Conservation (phyloP, 1,140 invertebrate species). For the Lethrus apterus region DNA sequence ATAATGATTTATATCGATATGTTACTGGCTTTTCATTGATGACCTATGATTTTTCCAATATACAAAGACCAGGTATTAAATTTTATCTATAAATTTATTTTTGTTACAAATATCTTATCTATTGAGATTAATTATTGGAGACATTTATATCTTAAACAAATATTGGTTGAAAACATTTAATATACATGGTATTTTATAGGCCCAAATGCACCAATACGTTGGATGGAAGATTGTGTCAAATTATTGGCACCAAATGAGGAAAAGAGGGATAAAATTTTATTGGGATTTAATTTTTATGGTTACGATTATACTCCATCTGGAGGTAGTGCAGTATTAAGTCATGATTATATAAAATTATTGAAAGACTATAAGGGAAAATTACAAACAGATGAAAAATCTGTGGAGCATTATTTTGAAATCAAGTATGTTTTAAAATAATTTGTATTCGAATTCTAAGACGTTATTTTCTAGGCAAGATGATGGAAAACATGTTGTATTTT, state of each 20-base stretch:
- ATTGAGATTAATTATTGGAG: background rate
- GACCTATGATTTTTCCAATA: constrained; percentile 90
- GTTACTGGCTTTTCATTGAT: constrained; percentile 85
- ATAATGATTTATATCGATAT: constrained; percentile 66
- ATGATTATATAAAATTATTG: constrained; percentile 66
- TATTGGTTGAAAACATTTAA: no score
- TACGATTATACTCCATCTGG: constrained; percentile 74
- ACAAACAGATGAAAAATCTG: constrained; percentile 66
- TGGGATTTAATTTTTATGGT: constrained; percentile 93
- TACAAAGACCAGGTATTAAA: constrained; percentile 63
- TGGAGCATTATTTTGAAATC: constrained; percentile 71
- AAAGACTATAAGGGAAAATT: constrained; percentile 61
- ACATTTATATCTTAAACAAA: background rate
- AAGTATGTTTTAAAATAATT: constrained; percentile 52
- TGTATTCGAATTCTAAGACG: constrained; percentile 11
- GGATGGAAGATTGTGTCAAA: constrained; percentile 74
- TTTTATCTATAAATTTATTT: constrained; percentile 16
- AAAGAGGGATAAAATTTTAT: constrained; percentile 68
- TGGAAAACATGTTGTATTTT: constrained; percentile 72
- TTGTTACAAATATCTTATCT: background rate
- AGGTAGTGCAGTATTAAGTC: constrained; percentile 69
- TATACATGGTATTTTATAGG: constrained; percentile 38
- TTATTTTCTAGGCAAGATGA: constrained; percentile 51
- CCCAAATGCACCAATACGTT: constrained; percentile 80
- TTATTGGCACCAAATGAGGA: constrained; percentile 56